Conservation (phyloP, 2,113 vertebrate species). For the Catagonus wagneri region DNA sequence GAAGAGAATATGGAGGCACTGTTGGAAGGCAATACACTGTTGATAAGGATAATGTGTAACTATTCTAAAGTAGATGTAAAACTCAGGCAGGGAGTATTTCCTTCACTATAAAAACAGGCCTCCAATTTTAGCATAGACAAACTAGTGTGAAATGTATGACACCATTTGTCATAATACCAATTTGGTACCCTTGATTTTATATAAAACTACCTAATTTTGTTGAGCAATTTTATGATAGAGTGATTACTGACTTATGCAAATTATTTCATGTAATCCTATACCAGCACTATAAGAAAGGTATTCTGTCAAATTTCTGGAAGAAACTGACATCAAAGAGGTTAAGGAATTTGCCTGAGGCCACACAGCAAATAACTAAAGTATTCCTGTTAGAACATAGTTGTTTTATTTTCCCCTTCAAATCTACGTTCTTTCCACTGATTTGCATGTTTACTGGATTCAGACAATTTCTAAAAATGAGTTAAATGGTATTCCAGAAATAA, state of each 20-base stretch:
- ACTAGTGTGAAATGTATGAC: not conserved
- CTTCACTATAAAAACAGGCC: not conserved
- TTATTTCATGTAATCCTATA: slow-evolving; percentile 24
- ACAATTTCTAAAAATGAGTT: slow-evolving; percentile 2
- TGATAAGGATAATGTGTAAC: not conserved
- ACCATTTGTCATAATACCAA: not conserved
- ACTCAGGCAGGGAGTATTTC: not conserved
- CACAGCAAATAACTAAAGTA: not conserved
- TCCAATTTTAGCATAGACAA: not conserved
- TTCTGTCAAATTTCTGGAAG: slow-evolving; percentile 53
- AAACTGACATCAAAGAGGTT: slow-evolving; percentile 40
- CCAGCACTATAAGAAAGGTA: not conserved
- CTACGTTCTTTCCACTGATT: slow-evolving; percentile 5
- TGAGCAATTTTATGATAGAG: slow-evolving; percentile 7
- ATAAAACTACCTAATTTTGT: slow-evolving; percentile 48
- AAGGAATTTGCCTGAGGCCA: slow-evolving; percentile 25
- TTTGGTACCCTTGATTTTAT: not conserved
- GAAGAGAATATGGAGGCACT: not conserved
- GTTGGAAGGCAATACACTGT: not conserved
- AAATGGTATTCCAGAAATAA: not conserved
- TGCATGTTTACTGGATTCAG: slow-evolving; percentile 20
- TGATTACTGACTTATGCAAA: slow-evolving; percentile 14
- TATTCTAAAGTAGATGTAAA: not conserved
- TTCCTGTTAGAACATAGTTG: not conserved
- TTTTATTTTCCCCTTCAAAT: not conserved